These are phyloP conservation scores for Pocillopora damicornis DNA, from an alignment of 64 coral and sea anemone species.

Conservation along the genomic window DNA sequence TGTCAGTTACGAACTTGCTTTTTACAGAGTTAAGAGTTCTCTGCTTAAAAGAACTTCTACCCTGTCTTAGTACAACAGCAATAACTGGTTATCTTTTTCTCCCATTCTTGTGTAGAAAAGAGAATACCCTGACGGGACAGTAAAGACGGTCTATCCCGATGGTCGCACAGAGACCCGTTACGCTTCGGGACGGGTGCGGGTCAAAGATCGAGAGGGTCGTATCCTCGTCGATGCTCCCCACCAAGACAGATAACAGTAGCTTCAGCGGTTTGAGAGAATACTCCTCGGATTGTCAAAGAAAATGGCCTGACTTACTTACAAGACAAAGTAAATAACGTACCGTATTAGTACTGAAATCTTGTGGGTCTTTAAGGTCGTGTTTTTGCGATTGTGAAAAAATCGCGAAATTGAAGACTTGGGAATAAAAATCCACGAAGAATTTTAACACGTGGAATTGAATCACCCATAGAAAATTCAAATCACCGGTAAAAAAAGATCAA, in stretches of 20 bases:
- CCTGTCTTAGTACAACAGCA: too few species aligned
- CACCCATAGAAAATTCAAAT: too few species aligned
- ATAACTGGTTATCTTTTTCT: not conserved
- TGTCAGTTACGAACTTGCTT: too few species aligned
- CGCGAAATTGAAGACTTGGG: too few species aligned
- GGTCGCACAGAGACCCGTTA: slow-evolving; percentile 92
- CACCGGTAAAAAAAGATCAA: too few species aligned
- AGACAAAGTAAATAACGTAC: not conserved
- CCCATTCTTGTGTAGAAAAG: slow-evolving; percentile 54
- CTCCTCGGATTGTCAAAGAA: not conserved
- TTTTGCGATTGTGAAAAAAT: too few species aligned
- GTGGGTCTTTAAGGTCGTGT: too few species aligned
- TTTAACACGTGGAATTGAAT: too few species aligned
- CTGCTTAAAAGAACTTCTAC: too few species aligned
- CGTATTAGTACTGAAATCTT: too few species aligned
- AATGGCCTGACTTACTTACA: not conserved
- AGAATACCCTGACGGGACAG: slow-evolving; percentile 94
- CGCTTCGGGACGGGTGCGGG: slow-evolving; percentile 68
- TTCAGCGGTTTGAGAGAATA: not conserved
- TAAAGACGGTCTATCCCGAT: slow-evolving; percentile 92
- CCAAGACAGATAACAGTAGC: slow-evolving; percentile 27
- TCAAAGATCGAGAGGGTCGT: slow-evolving; percentile 91
- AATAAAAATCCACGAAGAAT: too few species aligned
- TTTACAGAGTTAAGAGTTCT: too few species aligned
- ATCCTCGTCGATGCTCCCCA: slow-evolving; percentile 81